Base-by-base conservation (phyloP, 2,888 invertebrate genomes). In the Conus canariensis region DNA sequence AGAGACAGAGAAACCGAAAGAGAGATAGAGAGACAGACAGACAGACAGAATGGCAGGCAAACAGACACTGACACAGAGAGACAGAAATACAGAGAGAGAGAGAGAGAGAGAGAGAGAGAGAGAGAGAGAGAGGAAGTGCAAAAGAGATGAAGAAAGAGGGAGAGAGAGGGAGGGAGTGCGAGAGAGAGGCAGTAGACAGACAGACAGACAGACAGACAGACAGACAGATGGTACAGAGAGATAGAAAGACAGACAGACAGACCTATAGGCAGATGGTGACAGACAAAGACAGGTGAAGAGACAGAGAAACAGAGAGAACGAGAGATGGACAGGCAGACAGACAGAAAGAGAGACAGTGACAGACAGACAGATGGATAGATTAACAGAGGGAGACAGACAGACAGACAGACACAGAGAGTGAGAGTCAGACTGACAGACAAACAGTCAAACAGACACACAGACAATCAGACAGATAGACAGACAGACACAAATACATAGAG, bases 391-490 rank as follows among this genome's bases (percentile, higher is more conserved):
- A 74, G 74, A 3, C 2, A 19, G 74, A 74, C 19, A 74, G 74
- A 74, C 74, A 74, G 74, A 74, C 74, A 16, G n/a, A 74, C n/a
- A 74, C 22, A 74, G 22, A 77, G 59, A 77, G 64, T 64, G 64
- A 16, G 19, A 56, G 77, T 58, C 85, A 74, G 19, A 45, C 58
- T 3, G 77, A 58, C 77, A 30, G 82, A 88, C 80, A 88, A 59
- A 45, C 2, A 45, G 45, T 45, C 45, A 45, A 45, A 88, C 82
- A 88, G 25, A 82, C 82, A 82, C 10, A 16, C 10, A 64, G 16
- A 16, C 77, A 60, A 4, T 59, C 82, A 88, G 60, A 80, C 77
- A 60, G n/a, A 64, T 64, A 88, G 60, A 88, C 80, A 88, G 77
- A 88, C 82, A 88, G 25, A 82, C 82, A 82, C 1, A 16, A 64